Base-by-base conservation (phyloP, 2,888 invertebrate genomes). In the Tachina grossa region DNA sequence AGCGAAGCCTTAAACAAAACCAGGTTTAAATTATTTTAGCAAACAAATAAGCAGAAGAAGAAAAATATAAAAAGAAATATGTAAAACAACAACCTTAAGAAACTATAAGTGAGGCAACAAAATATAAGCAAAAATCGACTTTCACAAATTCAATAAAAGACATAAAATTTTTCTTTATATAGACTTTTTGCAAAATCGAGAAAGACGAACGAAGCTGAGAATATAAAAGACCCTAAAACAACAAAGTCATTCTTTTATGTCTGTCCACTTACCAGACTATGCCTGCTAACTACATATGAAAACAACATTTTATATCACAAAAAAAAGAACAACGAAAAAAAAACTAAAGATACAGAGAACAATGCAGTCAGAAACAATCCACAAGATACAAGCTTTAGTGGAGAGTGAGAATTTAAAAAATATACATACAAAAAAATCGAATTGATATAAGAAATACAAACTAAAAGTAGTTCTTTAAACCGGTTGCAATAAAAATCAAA, bases 401-500 rank as follows among this genome's bases (percentile, higher is more conserved):
- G 65, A 79, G 79, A 79, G 71, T 39, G 53, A 69, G 49, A 65
- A 72, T 74, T 22, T 55, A 43, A 55, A 57, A 22, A 14, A 72
- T 45, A 51, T 22, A 39, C 2, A 47, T n/a, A 39, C 39, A 41
- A 57, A 49, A 61, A 16, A 53, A 77, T 77, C 41, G 49, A 84
- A 77, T 47, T 41, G 66, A 61, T 53, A 74, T 47, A 53, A 72
- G 63, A 77, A 77, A 78, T 59, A 74, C 69, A 81, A 81, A 81
- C 74, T 68, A 82, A 85, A 85, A 83, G 85, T 85, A 85, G 83
- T 85, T 83, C 79, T 85, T 83, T 63, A 86, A 86, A 86, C 86
- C 86, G 86, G 86, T 86, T 86, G 77, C 80, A 84, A 81, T 77
- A 83, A 86, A 86, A 84, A 86, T 78, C 84, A 84, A 86, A 86